These are phyloP conservation scores for Nemotelus nigrinus DNA, from an alignment of 2,888 invertebrate genomes.

Conservation along the genomic window DNA sequence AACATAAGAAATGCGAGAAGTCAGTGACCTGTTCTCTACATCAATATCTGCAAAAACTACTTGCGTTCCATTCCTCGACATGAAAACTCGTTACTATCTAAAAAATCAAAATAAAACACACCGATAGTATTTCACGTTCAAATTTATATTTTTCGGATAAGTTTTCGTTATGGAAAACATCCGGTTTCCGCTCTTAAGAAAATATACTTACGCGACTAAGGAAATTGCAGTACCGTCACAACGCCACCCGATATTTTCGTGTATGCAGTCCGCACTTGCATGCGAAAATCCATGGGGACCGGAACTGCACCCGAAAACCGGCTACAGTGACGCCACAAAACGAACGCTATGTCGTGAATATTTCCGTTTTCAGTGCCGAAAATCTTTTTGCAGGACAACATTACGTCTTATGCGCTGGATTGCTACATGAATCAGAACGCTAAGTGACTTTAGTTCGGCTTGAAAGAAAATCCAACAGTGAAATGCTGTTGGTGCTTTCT, in stretches of 20 bases:
- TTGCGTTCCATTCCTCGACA: too few relatives aligned
- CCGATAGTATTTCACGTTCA: constrained; percentile 8
- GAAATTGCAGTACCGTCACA: constrained; percentile 9
- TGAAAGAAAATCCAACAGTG: background rate
- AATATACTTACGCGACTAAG: constrained; percentile 24
- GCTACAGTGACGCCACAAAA: constrained; percentile 13
- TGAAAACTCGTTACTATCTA: too few relatives aligned
- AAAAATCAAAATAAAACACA: background rate
- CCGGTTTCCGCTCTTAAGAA: constrained; percentile 26
- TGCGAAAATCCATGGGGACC: constrained; percentile 7
- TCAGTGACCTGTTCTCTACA: too few relatives aligned
- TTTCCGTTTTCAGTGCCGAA: constrained; percentile 32
- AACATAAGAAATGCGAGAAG: too few relatives aligned
- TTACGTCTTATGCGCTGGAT: background rate
- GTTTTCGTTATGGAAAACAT: constrained; percentile 28
- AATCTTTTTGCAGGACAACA: background rate
- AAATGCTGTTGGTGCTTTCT: background rate
- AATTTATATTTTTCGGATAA: constrained; percentile 29
- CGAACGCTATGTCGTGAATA: constrained; percentile 16
- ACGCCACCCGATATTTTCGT: background rate
- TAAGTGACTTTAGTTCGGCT: background rate
- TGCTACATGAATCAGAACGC: background rate
- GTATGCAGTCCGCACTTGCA: background rate
- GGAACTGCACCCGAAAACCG: constrained; percentile 28
- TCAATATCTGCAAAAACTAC: too few relatives aligned